Base-by-base conservation (phyloP, 1,140 invertebrate genomes). In the Hermatobates lingyangjiaoensis region DNA sequence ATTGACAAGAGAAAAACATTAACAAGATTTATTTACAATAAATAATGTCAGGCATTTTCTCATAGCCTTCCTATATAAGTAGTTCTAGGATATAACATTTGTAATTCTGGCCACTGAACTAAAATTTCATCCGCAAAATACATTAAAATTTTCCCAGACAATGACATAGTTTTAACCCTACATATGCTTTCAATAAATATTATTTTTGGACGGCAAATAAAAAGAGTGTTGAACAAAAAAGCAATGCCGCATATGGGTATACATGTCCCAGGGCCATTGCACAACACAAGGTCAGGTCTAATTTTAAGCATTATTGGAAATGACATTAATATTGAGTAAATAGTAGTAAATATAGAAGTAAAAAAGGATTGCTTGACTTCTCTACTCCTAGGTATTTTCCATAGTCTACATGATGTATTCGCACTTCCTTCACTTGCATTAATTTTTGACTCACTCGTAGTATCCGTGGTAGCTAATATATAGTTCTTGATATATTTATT, bases 191-290 rank as follows among this genome's bases (percentile, higher is more conserved):
- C 93, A 45, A 96, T 71, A 68, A 90, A 98, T 27, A 96, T 71
- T 51, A 95, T 85, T 63, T 74, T 80, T 53, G 74, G 77, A 53
- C 81, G 69, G 25, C 70, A 64, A 7, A 89, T 60, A 53, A 73
- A 77, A 0, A 84, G 61, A 25, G 77, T 63, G 70, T 80, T 75
- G 51, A 75, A 70, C 0, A 80, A n/a, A 62, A 79, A 80, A 18
- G 76, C 78, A 45, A 80, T 71, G 12, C 84, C 54, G 68, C 87
- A 90, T 34, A 91, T 66, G 27, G 90, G 92, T 54, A 98, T 74
- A 67, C 92, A 95, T 3, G 90, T 95, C 24, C 92, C 93, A 48
- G 93, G 94, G 0, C 94, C 94, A 72, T 97, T 98, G 61, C 86
- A 88, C 1, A 95, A 63, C 51, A 93, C 70, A 51, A 94, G 60